These are phyloP conservation scores for Deilephila elpenor DNA, from an alignment of 2,888 invertebrate species.

Conservation along the genomic window DNA sequence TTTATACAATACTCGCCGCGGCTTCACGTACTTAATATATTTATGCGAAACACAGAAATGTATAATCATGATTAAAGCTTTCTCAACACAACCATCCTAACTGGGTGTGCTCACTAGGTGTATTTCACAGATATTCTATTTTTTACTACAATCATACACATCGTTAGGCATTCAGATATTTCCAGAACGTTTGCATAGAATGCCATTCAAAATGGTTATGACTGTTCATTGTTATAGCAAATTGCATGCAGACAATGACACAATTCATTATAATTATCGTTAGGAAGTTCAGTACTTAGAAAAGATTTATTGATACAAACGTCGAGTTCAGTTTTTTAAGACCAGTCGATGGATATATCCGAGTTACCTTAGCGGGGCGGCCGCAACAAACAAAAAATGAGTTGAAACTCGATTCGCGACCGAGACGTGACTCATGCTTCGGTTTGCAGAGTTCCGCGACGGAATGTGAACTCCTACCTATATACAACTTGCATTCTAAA, in stretches of 20 bases:
- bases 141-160: neutral
- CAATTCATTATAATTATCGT: slow-evolving; percentile 43
- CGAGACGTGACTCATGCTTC: slow-evolving; percentile 40
- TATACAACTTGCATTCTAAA: slow-evolving; percentile 17
- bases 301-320: slow-evolving; percentile 41
- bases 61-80: no score
- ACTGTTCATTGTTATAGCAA: slow-evolving; percentile 54
- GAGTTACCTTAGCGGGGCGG: slow-evolving; percentile 27
- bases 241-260: slow-evolving; percentile 51
- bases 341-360: slow-evolving; percentile 36
- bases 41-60: neutral
- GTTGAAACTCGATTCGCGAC: slow-evolving; percentile 33
- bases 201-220: slow-evolving; percentile 47
- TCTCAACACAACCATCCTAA: neutral
- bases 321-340: slow-evolving; percentile 21
- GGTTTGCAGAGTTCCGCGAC: slow-evolving; percentile 29
- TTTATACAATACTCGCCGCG: slow-evolving; percentile 2
- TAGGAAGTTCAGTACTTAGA: slow-evolving; percentile 43
- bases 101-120: neutral
- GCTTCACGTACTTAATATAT: neutral
- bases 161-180: slow-evolving; percentile 15
- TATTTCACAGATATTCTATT: neutral
- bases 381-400: slow-evolving; percentile 34
- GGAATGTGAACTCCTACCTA: slow-evolving; percentile 20
- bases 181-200: slow-evolving; percentile 24